These are phyloP conservation scores for Tor tambroides DNA, from an alignment of 2,113 vertebrate species.

Conservation along the genomic window DNA sequence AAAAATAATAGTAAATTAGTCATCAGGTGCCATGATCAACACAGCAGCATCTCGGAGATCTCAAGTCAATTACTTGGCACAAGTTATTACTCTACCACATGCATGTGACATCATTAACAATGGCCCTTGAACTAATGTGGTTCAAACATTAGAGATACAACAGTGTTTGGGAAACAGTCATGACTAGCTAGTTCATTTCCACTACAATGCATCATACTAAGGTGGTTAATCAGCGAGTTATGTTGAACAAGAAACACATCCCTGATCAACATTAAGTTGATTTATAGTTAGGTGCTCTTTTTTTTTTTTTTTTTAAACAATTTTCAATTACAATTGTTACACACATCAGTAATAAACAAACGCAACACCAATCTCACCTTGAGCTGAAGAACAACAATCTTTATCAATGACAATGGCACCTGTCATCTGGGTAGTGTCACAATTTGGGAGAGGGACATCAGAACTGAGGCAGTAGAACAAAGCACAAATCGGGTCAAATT, in stretches of 20 bases:
- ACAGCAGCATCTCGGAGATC: too few relatives aligned
- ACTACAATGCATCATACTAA: too few relatives aligned
- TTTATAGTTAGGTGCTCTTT: not conserved
- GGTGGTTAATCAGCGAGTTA: not conserved
- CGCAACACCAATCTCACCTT: conserved; percentile 72
- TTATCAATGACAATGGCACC: conserved; percentile 90
- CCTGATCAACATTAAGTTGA: not conserved
- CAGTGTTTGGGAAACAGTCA: too few relatives aligned
- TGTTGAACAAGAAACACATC: too few relatives aligned
- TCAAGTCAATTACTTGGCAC: too few relatives aligned
- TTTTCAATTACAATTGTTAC: not conserved
- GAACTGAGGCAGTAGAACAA: conserved; percentile 95
- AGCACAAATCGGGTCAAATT: conserved; percentile 98
- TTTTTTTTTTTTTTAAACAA: not conserved
- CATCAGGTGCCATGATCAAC: too few relatives aligned
- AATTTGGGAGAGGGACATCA: conserved; percentile 80
- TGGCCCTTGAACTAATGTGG: too few relatives aligned
- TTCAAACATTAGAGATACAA: too few relatives aligned
- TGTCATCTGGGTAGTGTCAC: conserved; percentile 79
- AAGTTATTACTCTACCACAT: too few relatives aligned
- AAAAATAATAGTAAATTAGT: too few relatives aligned
- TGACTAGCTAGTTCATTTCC: too few relatives aligned
- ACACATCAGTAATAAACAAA: not conserved
- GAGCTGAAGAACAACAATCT: conserved; percentile 72
- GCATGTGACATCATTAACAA: too few relatives aligned